Base-by-base conservation (phyloP, 1,140 invertebrate genomes). In the Anagrus nilaparvatae region DNA sequence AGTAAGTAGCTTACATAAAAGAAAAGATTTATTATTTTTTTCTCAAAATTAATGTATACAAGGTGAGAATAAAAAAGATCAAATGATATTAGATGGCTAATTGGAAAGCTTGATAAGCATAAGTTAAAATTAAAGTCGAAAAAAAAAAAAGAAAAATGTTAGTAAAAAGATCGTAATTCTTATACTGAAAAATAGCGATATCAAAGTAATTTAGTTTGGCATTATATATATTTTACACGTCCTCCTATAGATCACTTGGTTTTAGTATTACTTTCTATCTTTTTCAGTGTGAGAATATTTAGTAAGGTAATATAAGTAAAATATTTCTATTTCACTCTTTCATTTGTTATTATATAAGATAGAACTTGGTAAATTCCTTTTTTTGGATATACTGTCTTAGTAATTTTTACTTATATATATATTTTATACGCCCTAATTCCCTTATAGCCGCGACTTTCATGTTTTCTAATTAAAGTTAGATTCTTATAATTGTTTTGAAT, bases 231-330 rank as follows among this genome's bases (percentile, higher is more conserved):
- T 31, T 45, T 53, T 40, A 41, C 50, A 46, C 45, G 50, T 44
- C 46, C 29, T 53, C 65, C 48, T 49, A 64, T 69, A 67, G 55
- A 67, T 69, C 65, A 67, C 58, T 51, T 21, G 33, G 59, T 63
- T 48, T 45, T 47, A 53, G 53, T 45, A 49, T 53, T 24, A 48
- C 52, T 48, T 50, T 47, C 37, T 7, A 31, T 18, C 29, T 39
- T 47, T 50, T 60, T 58, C 57, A 49, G 56, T 53, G 56, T 51
- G 61, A 61, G 65, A 67, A 69, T 67, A 69, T 69, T 66, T 60
- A 63, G 63, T 59, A 59, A 58, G 54, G 61, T 67, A 69, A 69
- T 69, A 67, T 62, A 64, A 59, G 59, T 38, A 38, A 64, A 67
- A 69, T 67, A 69, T 69, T 67, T 67, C 58, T 60, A n/a, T n/a